Base-by-base conservation (phyloP, 2,888 invertebrate species). In the Drosophila austrosaltans region DNA sequence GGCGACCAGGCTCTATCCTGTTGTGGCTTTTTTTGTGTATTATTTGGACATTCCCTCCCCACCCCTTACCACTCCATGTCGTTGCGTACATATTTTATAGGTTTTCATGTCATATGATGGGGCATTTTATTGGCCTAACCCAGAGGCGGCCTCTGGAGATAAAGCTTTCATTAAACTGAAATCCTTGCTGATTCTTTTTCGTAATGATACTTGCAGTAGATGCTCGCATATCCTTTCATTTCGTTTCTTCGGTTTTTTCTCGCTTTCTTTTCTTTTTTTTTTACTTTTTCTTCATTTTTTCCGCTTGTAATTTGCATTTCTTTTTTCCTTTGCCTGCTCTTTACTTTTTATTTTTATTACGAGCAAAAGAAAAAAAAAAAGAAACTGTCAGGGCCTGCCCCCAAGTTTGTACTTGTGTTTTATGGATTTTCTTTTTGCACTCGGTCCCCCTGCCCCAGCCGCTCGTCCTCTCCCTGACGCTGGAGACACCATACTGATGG, bases 301-400 rank as follows among this genome's bases (percentile, higher is more conserved):
- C 59, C 60, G 75, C 66, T 71, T 70, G 75, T 82, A 82, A 82
- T 82, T 79, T 82, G 85, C 79, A 81, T 85, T 69, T 77, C 56
- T 53, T 53, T 69, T 64, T 36, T 58, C 62, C 58, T 59, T 44
- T 44, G 59, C 67, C 60, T 60, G 70, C 69, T 65, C 67, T 59
- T 66, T 64, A 61, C 61, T 68, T 83, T 77, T 86, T 72, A 80
- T 76, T 82, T 82, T 82, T 81, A 86, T 82, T 80, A 79, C 79
- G 39, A 63, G 53, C 63, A 60, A 53, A 56, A 42, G 48, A 67
- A 57, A 32, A 32, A 63, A 61, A 69, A 61, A 48, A 54, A 67
- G 22, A 32, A 42, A 40, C 44, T 40, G 58, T 32, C 48, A 60
- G 70, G 28, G 39, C 65, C 20, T 25, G 39, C 66, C 71, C 77